Percentiles rank a stretch among this genome's conserved stretches.
These are phyloP conservation scores for Synergus laeviventris DNA, from an alignment of 2,888 invertebrate genomes.

Conservation along the genomic window DNA sequence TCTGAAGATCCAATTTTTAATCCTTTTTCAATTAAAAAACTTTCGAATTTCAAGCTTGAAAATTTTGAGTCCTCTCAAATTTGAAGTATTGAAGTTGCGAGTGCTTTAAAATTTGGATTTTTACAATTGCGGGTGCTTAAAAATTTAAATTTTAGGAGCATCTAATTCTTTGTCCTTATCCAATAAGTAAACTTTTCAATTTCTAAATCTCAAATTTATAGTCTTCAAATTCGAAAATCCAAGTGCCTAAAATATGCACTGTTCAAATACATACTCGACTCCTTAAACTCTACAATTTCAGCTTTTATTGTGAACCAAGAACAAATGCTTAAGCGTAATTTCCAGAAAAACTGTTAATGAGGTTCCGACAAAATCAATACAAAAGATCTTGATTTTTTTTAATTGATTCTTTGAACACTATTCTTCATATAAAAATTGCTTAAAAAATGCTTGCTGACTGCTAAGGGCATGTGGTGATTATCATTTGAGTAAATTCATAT, in stretches of 20 bases:
- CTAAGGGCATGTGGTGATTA: no score
- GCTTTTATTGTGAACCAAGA: neutral
- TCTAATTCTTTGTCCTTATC: neutral
- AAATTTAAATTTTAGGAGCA: neutral
- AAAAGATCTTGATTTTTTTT: no score
- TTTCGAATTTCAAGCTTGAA: neutral
- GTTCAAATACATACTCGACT: neutral
- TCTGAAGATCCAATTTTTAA: neutral
- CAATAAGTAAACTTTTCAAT: neutral
- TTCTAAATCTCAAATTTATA: neutral
- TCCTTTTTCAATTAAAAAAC: neutral
- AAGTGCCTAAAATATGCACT: neutral
- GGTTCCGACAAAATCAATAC: no score
- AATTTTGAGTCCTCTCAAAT: neutral
- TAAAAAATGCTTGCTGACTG: no score
- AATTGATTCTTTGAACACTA: no score
- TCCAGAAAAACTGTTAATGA: no score
- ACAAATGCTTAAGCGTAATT: no score
- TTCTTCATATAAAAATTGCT: no score
- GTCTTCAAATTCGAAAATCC: neutral
- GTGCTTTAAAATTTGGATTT: neutral
- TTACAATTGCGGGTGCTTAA: neutral
- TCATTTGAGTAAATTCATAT: no score
- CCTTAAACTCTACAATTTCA: neutral
- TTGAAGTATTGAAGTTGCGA: neutral